These are phyloP conservation scores for Sinocyclocheilus rhinocerous DNA, from an alignment of 2,113 vertebrate species.

Conservation along the genomic window DNA sequence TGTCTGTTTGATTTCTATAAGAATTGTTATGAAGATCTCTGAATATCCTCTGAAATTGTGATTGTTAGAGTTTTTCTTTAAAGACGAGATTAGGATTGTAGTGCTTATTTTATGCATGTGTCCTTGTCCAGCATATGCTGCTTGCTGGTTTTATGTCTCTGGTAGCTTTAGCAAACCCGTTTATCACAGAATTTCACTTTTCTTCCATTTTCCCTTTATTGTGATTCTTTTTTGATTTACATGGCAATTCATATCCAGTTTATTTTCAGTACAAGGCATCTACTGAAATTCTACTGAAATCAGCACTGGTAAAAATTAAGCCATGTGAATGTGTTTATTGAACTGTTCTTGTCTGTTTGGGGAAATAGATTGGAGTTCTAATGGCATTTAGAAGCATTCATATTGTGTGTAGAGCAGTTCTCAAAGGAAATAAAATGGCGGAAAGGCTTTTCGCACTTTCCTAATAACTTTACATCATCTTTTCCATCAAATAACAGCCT, in stretches of 20 bases:
- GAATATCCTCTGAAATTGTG: background rate
- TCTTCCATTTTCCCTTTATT: background rate
- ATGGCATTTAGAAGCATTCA: slow-evolving; percentile 12
- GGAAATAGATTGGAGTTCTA: slow-evolving; percentile 23
- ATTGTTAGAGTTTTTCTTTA: background rate
- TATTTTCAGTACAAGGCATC: background rate
- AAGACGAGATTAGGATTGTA: background rate
- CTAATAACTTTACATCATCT: slow-evolving; percentile 19
- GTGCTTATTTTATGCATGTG: background rate
- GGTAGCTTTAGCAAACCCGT: background rate
- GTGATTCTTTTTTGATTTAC: background rate
- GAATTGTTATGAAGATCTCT: background rate
- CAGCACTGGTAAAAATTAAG: background rate
- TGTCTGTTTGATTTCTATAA: background rate
- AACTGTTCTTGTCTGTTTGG: background rate
- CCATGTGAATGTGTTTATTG: background rate
- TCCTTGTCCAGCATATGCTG: background rate
- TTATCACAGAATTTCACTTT: background rate
- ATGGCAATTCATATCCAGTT: background rate
- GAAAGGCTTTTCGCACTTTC: slow-evolving; percentile 26
- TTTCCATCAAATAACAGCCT: background rate
- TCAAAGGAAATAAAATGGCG: slow-evolving; percentile 35
- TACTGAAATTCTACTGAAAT: background rate
- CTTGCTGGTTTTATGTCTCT: background rate
- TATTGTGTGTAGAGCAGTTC: slow-evolving; percentile 4